These are phyloP conservation scores for Takifugu rubripes DNA, from an alignment of 2,797 vertebrate species.

Conservation along the genomic window DNA sequence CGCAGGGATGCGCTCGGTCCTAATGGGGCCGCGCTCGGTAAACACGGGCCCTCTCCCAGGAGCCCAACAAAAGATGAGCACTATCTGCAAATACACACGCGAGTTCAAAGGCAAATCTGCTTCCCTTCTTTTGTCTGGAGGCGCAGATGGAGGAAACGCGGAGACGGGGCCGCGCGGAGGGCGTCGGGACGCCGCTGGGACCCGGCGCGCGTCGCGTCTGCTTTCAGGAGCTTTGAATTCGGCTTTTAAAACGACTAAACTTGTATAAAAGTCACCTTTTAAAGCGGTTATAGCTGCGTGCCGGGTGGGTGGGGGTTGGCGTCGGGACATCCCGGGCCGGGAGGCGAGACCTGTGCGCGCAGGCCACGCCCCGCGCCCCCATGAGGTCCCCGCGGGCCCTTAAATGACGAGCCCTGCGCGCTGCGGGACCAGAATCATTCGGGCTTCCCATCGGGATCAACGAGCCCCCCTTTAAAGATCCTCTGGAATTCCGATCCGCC, in stretches of 20 bases:
- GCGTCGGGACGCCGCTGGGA: not conserved
- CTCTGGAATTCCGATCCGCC: slow-evolving; percentile 20
- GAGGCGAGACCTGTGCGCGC: slow-evolving; percentile 34
- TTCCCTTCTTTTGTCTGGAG: slow-evolving; percentile 65
- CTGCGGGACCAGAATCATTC: slow-evolving; percentile 5
- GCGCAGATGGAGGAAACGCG: slow-evolving; percentile 23
- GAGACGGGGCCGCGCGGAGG: too few relatives aligned
- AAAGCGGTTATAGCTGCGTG: too few relatives aligned
- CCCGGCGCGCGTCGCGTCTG: not conserved
- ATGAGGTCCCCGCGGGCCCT: slow-evolving; percentile 67
- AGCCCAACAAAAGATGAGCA: slow-evolving; percentile 79
- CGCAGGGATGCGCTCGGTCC: slow-evolving; percentile 50
- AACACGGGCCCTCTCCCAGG: slow-evolving; percentile 69
- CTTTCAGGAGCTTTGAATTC: too few relatives aligned
- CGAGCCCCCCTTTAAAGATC: slow-evolving; percentile 2
- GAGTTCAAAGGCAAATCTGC: slow-evolving; percentile 72
- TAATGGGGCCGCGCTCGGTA: slow-evolving; percentile 66
- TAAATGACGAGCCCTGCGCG: slow-evolving; percentile 62
- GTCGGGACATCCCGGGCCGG: slow-evolving; percentile 19
- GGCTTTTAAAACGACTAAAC: too few relatives aligned
- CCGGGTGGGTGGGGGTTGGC: slow-evolving; percentile 13
- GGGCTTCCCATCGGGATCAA: not conserved
- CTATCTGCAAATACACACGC: slow-evolving; percentile 77
- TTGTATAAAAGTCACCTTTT: too few relatives aligned
- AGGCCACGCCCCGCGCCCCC: slow-evolving; percentile 65